Conservation (phyloP, 2,888 invertebrate genomes). For the Meta bourneti region DNA sequence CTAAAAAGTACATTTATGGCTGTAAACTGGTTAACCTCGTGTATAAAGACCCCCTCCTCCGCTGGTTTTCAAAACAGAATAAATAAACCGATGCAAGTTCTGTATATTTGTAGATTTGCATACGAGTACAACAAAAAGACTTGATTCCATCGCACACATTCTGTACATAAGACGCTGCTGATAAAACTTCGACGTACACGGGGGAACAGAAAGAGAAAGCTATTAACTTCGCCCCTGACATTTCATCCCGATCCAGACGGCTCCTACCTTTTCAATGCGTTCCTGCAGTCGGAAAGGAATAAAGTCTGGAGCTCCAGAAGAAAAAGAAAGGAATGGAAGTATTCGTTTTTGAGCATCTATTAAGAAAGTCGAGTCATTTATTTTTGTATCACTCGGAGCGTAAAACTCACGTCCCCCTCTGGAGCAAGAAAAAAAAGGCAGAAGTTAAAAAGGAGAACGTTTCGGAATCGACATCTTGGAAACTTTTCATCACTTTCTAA, state of each 20-base stretch:
- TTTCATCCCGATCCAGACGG: not conserved
- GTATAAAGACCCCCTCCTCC: too few species aligned
- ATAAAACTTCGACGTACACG: not conserved
- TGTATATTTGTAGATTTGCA: too few species aligned
- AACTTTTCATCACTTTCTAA: constrained; percentile 1
- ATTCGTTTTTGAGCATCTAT: not conserved
- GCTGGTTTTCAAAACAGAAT: too few species aligned
- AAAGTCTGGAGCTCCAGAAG: not conserved
- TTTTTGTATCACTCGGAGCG: constrained; percentile 1
- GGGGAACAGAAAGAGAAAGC: not conserved
- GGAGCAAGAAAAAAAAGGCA: not conserved
- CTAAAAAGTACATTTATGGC: too few species aligned
- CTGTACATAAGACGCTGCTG: too few species aligned
- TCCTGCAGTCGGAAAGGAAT: not conserved
- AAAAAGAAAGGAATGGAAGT: not conserved
- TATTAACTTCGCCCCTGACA: not conserved
- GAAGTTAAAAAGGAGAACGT: not conserved
- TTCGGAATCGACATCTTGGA: not conserved
- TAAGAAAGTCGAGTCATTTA: not conserved
- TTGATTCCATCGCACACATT: too few species aligned
- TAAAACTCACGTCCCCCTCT: not conserved
- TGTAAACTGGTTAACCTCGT: too few species aligned
- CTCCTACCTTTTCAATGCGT: not conserved
- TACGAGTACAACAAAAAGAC: too few species aligned
- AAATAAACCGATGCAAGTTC: too few species aligned